Percentiles rank a stretch among this genome's conserved stretches.
Evolutionary conservation across 2,888 invertebrate species (phyloP).

Genomic region (Lucinisca nassula): DNA sequence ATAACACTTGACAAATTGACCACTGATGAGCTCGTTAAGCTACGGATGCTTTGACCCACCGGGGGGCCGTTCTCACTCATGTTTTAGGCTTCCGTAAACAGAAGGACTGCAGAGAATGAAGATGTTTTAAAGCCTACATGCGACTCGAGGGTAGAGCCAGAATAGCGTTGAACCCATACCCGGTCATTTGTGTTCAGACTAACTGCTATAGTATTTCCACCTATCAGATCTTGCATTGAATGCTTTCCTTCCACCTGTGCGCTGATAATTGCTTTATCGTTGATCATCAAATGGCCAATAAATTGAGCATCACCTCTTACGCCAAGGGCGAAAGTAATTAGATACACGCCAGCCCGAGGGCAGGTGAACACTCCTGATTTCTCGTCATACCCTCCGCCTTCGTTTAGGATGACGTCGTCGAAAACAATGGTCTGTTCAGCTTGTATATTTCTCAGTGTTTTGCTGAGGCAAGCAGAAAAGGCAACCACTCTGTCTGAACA

Average conservation of each 20-base stretch:
- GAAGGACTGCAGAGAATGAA: background rate
- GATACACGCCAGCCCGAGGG: background rate
- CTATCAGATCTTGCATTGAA: background rate
- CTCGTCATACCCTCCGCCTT: background rate
- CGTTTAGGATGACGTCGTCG: background rate
- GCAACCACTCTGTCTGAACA: background rate
- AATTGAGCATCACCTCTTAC: background rate
- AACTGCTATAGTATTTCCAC: background rate
- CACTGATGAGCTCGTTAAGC: no score
- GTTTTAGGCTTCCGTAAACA: no score
- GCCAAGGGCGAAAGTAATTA: background rate
- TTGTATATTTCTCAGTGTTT: background rate
- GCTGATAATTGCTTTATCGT: background rate
- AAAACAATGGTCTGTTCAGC: background rate
- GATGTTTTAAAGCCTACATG: background rate
- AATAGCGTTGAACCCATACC: background rate
- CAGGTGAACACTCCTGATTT: background rate
- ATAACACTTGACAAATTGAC: no score
- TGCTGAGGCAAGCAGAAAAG: background rate
- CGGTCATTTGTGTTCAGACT: background rate
- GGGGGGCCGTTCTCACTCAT: no score
- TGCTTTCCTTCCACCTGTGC: background rate
- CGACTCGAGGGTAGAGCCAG: background rate
- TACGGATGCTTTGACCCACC: no score
- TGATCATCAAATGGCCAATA: background rate